Evolutionary conservation across 2,888 invertebrate genomes (phyloP).

Genomic region (Papilio protenor): DNA sequence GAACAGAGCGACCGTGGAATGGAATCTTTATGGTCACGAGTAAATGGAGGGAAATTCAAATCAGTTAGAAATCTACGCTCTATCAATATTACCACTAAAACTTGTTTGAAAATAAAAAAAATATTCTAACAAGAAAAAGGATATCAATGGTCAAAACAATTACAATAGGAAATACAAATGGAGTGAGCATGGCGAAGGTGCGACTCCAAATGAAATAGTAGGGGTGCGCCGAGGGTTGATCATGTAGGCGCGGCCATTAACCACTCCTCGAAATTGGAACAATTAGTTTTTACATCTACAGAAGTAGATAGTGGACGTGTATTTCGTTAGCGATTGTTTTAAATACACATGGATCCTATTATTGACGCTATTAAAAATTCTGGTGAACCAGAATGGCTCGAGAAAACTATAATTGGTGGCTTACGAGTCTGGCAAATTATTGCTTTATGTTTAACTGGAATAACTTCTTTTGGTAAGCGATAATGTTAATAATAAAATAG

Average conservation of each 20-base stretch:
- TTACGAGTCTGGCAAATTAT: slow-evolving; percentile 93
- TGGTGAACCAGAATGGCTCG: slow-evolving; percentile 88
- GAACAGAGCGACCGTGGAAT: neutral
- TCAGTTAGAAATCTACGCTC: neutral
- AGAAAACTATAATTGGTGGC: slow-evolving; percentile 86
- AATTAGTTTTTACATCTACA: slow-evolving; percentile 70
- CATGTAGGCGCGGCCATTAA: slow-evolving; percentile 69
- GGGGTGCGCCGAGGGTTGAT: slow-evolving; percentile 68
- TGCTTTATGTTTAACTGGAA: slow-evolving; percentile 87
- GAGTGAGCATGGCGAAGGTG: slow-evolving; percentile 42
- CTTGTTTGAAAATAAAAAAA: neutral
- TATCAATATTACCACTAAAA: neutral
- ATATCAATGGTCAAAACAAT: slow-evolving; percentile 7
- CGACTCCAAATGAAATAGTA: slow-evolving; percentile 49
- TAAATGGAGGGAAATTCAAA: slow-evolving; percentile 48
- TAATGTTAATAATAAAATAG: neutral
- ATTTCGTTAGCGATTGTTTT: slow-evolving; percentile 46
- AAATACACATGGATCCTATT: slow-evolving; percentile 66
- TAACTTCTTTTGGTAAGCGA: slow-evolving; percentile 86
- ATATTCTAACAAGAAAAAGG: neutral
- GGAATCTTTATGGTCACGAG: slow-evolving; percentile 36
- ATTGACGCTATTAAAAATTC: slow-evolving; percentile 76
- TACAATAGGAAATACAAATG: slow-evolving; percentile 22
- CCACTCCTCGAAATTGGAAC: slow-evolving; percentile 76
- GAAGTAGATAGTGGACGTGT: slow-evolving; percentile 59